Base-by-base conservation (phyloP, 2,113 vertebrate genomes). In the Solea senegalensis region DNA sequence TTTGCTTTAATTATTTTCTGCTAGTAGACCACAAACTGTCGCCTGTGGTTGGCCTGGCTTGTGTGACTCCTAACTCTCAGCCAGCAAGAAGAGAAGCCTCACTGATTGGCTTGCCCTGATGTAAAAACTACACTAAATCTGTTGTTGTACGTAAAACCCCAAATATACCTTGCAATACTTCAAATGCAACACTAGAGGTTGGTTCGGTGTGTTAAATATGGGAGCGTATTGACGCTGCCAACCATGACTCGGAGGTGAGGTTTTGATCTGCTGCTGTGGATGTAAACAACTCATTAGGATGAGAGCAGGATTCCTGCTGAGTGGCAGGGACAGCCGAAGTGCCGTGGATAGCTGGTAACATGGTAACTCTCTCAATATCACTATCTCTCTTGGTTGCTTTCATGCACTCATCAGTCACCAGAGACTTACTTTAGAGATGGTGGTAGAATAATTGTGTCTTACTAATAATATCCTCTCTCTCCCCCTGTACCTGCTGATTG, bases 281-380 rank as follows among this genome's bases (percentile, higher is more conserved):
- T 91, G 90, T 93, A 91, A 93, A 93, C 91, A 91, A 88, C 83
- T 93, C 85, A 93, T 93, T 91, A 91, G 86, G 84, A 78, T 62
- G 59, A 70, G 85, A 80, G 78, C 79, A 57, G 78, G 80, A 71
- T 80, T 61, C 72, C 52, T 71, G 72, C 85, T 85, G 87, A 88
- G 83, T 88, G 86, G 76, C 88, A 89, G 87, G 85, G 87, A 86
- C 86, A 81, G 90, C 83, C 74, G 80, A 88, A 86, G 88, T 80
- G 60, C 84, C 57, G 39, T 59, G 74, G 80, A 78, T 78, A 71
- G 72, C 76, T 67, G 76, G 83, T 69, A 84, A 85, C 75, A 81
- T 65, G 74, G 59, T 70, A 84, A 70, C 85, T 74, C 54, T 65
- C 80, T 74, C 74, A 5, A 72, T 70, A 73, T 77, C 39, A 61